Conservation (phyloP, 2,797 vertebrate species). For the Acanthis flammea region DNA sequence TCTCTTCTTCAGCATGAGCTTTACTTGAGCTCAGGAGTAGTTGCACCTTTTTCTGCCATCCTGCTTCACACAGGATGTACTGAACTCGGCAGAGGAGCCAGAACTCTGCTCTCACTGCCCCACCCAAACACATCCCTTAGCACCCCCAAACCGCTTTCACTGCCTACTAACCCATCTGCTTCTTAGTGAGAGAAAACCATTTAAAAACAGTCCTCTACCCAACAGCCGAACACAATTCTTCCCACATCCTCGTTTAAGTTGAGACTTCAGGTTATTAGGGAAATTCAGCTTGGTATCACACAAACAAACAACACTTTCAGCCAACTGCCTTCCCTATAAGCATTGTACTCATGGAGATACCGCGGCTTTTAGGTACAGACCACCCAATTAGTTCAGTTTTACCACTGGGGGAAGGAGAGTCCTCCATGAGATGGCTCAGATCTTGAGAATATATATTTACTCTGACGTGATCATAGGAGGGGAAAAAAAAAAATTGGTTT, state of each 20-base stretch:
- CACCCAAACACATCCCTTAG: neutral
- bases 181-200: neutral
- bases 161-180: neutral
- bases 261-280: neutral
- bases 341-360: rapidly evolving
- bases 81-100: neutral
- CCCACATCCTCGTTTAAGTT: neutral
- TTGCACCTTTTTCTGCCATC: neutral
- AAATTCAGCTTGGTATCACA: neutral
- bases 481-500: rapidly evolving
- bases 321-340: neutral
- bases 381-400: neutral
- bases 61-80: neutral
- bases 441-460: neutral
- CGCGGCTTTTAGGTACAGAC: neutral
- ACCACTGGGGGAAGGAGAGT: neutral
- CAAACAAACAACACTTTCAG: neutral
- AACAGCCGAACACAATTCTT: neutral
- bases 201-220: neutral
- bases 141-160: neutral
- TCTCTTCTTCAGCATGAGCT: neutral
- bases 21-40: neutral
- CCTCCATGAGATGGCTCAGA: neutral
- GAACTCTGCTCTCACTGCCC: neutral
- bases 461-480: neutral